phyloP scores from a whole-genome alignment of 2,113 vertebrate genomes.

The Daubentonia madagascariensis region DNA sequence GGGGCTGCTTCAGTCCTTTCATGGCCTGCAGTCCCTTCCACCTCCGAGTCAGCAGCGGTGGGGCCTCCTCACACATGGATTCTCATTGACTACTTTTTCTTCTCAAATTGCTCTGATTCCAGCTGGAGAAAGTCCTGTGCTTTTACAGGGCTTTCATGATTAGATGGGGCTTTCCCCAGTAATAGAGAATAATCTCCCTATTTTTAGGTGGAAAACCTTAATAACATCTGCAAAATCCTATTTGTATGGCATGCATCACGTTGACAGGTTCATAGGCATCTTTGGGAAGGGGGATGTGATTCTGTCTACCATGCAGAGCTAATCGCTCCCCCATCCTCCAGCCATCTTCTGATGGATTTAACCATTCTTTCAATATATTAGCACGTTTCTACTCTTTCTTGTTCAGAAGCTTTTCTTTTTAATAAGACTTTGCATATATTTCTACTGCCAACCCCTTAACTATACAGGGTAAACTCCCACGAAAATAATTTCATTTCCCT shows the following conservation, averaged over 20 bases:
- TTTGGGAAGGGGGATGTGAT: not conserved
- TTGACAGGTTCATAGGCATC: not conserved
- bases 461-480: not conserved
- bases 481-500: not conserved
- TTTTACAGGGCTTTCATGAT: not conserved
- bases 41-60: too few relatives aligned
- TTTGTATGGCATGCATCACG: not conserved
- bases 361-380: not conserved
- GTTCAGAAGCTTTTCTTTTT: not conserved
- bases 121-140: not conserved
- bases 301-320: not conserved
- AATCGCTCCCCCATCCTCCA: not conserved
- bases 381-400: not conserved
- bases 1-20: not conserved
- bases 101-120: accelerated
- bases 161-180: not conserved
- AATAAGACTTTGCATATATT: not conserved
- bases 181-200: not conserved
- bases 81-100: not conserved
- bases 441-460: not conserved
- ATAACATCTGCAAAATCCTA: not conserved
- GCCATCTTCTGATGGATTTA: not conserved
- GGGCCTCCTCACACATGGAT: accelerated
- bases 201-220: not conserved
- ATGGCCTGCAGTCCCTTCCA: accelerated